phyloP scores from a whole-genome alignment of 2,113 vertebrate species.

The Euleptes europaea region DNA sequence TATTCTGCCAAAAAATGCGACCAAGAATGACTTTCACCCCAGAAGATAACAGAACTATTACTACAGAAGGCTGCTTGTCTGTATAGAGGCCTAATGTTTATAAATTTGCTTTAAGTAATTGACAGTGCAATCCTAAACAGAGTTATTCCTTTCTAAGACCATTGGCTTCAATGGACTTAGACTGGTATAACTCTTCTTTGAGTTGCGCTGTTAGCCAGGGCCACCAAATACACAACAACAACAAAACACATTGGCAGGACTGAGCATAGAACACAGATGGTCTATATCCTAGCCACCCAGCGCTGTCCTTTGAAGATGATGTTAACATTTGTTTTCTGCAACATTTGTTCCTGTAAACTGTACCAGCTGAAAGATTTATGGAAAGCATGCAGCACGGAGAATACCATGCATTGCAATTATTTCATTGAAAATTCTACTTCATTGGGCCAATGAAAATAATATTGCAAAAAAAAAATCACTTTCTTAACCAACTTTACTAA shows the following conservation, averaged over 20 bases:
- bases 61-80: too few relatives aligned
- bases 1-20: too few relatives aligned
- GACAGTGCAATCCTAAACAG: too few relatives aligned
- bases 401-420: neutral
- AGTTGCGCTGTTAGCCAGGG: neutral
- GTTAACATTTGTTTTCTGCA: conserved; percentile 13
- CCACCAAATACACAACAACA: neutral
- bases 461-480: conserved; percentile 18
- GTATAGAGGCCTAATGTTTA: too few relatives aligned
- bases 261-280: neutral
- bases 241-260: neutral
- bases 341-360: neutral
- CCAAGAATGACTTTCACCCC: too few relatives aligned
- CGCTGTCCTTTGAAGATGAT: neutral
- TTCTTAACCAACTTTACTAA: neutral
- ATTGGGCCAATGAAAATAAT: neutral
- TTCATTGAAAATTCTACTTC: conserved; percentile 1
- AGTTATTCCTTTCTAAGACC: too few relatives aligned
- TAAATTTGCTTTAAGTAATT: too few relatives aligned
- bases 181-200: neutral
- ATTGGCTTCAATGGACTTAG: too few relatives aligned
- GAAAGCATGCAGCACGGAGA: neutral
- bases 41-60: too few relatives aligned
- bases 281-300: neutral
- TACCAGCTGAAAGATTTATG: conserved; percentile 12